phyloP scores from a whole-genome alignment of 1,140 invertebrate genomes.

The Venustaconcha ellipsiformis region DNA sequence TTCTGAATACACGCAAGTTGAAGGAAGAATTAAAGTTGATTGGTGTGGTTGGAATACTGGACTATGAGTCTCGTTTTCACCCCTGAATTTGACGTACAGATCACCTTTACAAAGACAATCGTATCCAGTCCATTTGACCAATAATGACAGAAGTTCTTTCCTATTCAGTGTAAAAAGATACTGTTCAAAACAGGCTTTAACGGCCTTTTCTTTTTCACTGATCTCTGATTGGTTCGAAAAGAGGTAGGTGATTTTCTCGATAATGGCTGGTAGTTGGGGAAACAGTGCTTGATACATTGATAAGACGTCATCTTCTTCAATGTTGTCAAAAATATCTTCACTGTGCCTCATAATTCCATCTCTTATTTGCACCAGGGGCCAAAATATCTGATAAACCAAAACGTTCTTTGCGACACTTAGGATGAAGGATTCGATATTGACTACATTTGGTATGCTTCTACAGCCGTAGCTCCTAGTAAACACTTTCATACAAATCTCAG shows the following conservation, averaged over 20 bases:
- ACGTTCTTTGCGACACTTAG: constrained; percentile 18
- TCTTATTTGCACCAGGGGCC: constrained; percentile 21
- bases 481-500: constrained; percentile 20
- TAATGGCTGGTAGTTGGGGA: constrained; percentile 8
- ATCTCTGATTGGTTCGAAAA: background rate
- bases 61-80: background rate
- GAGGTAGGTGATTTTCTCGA: constrained; percentile 12
- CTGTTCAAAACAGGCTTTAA: constrained; percentile 23
- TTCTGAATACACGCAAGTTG: constrained; percentile 5
- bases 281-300: constrained; percentile 15
- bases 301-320: constrained; percentile 15
- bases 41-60: constrained; percentile 4
- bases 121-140: constrained; percentile 19
- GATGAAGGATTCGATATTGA: constrained; percentile 14
- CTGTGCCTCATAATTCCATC: constrained; percentile 9
- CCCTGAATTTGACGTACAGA: constrained; percentile 12
- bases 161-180: constrained; percentile 21
- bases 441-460: constrained; percentile 15
- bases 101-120: constrained; percentile 17
- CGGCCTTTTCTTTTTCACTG: constrained; percentile 13
- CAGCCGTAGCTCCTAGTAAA: constrained; percentile 29
- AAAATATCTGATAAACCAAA: constrained; percentile 23
- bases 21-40: constrained; percentile 11
- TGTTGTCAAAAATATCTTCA: constrained; percentile 5
- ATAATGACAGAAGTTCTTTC: background rate